Percentiles rank a stretch among this genome's conserved stretches.
Evolutionary conservation across 2,888 invertebrate genomes (phyloP).

Genomic region (Hyles lineata): DNA sequence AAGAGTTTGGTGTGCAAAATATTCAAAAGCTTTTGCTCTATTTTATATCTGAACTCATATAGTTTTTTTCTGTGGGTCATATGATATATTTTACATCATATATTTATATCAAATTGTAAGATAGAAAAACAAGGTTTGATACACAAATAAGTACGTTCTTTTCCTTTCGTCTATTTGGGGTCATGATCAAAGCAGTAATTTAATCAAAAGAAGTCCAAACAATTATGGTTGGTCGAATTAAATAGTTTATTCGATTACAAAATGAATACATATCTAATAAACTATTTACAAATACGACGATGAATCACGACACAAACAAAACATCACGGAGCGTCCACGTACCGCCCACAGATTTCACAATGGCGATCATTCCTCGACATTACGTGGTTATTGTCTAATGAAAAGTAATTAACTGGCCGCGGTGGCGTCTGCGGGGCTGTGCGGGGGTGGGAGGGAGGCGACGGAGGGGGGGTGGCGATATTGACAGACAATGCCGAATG

Average conservation of each 20-base stretch:
- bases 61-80: too few species aligned
- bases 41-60: too few species aligned
- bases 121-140: too few species aligned
- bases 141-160: too few species aligned
- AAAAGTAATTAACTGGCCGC: conserved; percentile 80
- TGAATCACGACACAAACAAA: conserved; percentile 19
- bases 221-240: too few species aligned
- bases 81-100: too few species aligned
- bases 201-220: too few species aligned
- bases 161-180: too few species aligned
- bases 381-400: conserved; percentile 77
- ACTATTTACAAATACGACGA: background rate
- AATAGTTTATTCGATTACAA: background rate
- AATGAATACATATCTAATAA: background rate
- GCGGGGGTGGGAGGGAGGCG: conserved; percentile 38
- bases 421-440: conserved; percentile 30
- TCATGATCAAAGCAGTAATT: too few species aligned
- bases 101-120: too few species aligned
- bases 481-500: conserved; percentile 80
- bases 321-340: conserved; percentile 20
- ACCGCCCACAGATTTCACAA: conserved; percentile 48
- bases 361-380: conserved; percentile 51
- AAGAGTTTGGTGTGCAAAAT: too few species aligned
- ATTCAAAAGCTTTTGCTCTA: too few species aligned
- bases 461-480: conserved; percentile 51